Evolutionary conservation across 2,113 vertebrate genomes (phyloP).

Genomic region (Neotoma lepida): DNA sequence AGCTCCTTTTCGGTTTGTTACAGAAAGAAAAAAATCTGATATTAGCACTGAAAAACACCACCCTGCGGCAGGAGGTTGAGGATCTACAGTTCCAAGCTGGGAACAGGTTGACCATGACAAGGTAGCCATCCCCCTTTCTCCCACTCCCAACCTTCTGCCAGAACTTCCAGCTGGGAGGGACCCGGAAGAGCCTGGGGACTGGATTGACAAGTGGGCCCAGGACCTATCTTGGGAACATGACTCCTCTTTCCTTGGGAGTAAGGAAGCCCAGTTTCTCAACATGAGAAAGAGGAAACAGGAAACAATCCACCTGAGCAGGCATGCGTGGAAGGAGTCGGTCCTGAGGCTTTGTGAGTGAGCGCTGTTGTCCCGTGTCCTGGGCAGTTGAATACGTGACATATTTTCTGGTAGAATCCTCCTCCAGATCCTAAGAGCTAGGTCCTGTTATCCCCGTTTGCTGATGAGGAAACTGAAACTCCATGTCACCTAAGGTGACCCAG

Average conservation of each 20-base stretch:
- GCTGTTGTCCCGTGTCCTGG: not conserved
- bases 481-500: not conserved
- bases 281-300: not conserved
- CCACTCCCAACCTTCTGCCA: not conserved
- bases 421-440: not conserved
- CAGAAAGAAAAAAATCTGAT: slow-evolving; percentile 91
- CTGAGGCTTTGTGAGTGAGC: not conserved
- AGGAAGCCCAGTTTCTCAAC: not conserved
- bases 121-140: slow-evolving; percentile 79
- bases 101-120: slow-evolving; percentile 87
- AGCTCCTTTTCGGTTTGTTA: slow-evolving; percentile 10
- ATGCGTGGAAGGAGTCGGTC: not conserved
- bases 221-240: not conserved
- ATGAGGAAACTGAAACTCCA: not conserved
- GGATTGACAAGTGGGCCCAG: not conserved
- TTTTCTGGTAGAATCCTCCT: not conserved
- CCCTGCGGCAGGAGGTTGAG: slow-evolving; percentile 92
- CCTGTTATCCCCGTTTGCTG: not conserved
- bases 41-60: slow-evolving; percentile 90
- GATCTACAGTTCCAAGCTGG: slow-evolving; percentile 89
- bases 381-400: not conserved
- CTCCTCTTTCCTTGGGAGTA: not conserved
- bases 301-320: not conserved
- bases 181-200: not conserved
- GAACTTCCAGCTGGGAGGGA: not conserved